These are phyloP conservation scores for Cyanocitta stelleri DNA, from an alignment of 2,113 vertebrate species.

Conservation along the genomic window DNA sequence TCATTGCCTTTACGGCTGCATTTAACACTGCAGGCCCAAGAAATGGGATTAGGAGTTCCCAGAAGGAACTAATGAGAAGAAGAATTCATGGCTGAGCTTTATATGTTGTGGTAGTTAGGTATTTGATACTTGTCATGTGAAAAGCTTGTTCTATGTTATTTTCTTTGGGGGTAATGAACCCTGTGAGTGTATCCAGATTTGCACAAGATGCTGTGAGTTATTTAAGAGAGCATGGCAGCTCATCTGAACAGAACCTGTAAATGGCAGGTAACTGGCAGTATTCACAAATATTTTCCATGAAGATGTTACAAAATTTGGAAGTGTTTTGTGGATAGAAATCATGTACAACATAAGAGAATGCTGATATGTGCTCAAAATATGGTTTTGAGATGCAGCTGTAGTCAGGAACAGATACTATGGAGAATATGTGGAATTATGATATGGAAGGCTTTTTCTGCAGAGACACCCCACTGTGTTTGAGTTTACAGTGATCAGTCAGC, in stretches of 20 bases:
- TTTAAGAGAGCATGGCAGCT: slow-evolving; percentile 6
- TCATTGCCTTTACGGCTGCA: background rate
- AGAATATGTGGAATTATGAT: background rate
- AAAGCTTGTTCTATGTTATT: background rate
- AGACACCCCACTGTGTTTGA: background rate
- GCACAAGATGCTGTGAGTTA: background rate
- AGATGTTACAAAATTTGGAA: background rate
- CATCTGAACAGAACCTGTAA: background rate
- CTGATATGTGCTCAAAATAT: background rate
- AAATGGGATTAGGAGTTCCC: background rate
- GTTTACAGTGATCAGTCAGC: background rate
- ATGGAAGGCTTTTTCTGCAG: background rate
- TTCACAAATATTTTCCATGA: background rate
- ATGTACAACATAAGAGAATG: background rate
- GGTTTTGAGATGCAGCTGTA: background rate
- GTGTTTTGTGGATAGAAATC: background rate
- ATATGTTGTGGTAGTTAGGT: background rate
- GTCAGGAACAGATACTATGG: background rate
- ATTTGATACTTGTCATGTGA: background rate
- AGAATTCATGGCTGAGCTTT: background rate
- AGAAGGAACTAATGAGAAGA: background rate
- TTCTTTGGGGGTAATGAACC: background rate
- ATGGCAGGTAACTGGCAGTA: background rate
- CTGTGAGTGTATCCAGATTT: background rate
- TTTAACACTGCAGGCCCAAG: background rate